Evolutionary conservation across 2,888 invertebrate genomes (phyloP), one percentile per base, ranked within the genome.

Genomic region (Mimumesa dahlbomi): DNA sequence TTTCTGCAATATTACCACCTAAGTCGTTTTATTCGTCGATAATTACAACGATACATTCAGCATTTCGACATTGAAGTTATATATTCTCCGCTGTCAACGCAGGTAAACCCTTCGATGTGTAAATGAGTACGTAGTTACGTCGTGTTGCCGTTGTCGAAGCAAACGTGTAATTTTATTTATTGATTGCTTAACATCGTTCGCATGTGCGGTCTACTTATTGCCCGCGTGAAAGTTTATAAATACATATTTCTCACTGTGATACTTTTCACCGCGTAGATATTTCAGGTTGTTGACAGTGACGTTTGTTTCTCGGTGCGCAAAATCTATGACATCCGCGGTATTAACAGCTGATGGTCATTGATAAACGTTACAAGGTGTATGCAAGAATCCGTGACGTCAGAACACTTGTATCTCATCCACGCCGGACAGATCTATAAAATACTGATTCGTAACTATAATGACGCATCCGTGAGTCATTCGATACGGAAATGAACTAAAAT

Each of bases 111-210:
- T n/a, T n/a, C n/a, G n/a, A n/a, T n/a, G n/a, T n/a, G n/a, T n/a
- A n/a, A n/a, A n/a, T n/a, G n/a, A n/a, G n/a, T n/a, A n/a, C n/a
- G n/a, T n/a, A n/a, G n/a, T n/a, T n/a, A n/a, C n/a, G n/a, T n/a
- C n/a, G n/a, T n/a, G n/a, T n/a, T n/a, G n/a, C n/a, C n/a, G n/a
- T n/a, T 21, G 31, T 68, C 34, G 18, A 56, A 52, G 34, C 36
- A 57, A 40, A 29, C 16, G 25, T 25, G 25, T 7, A 25, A 54
- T 45, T 63, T 63, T 58, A 54, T 54, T 54, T 70, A 72, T 72
- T 71, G 71, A 72, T 72, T 71, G 64, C 42, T 48, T 56, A 56
- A 70, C 48, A 63, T 59, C 21, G 29, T 36, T 49, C 29, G 57
- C 54, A 57, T 25, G 3, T 2, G 36, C 45, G 25, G 45, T 50